Percentiles rank a stretch among this genome's conserved stretches.
Evolutionary conservation across 2,888 invertebrate species (phyloP).

Genomic region (Drosophila nr. perissopoda): DNA sequence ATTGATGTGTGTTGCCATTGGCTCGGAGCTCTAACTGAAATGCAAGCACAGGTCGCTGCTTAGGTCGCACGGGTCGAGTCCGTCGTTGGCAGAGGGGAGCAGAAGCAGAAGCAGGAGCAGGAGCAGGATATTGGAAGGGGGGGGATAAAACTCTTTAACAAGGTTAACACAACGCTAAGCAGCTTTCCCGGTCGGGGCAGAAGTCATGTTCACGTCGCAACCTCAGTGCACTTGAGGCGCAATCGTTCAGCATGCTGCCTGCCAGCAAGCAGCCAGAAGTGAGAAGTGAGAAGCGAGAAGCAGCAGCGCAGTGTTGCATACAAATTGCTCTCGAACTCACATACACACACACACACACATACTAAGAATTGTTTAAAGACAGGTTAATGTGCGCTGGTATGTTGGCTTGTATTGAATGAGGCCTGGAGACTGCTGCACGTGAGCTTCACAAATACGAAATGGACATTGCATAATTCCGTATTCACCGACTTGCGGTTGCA

Average conservation of each 20-base stretch:
- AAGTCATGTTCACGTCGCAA: slow-evolving; percentile 47
- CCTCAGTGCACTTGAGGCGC: slow-evolving; percentile 74
- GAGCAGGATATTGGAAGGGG: no score
- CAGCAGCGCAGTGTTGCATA: slow-evolving; percentile 62
- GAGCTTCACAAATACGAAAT: slow-evolving; percentile 74
- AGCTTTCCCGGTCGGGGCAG: slow-evolving; percentile 43
- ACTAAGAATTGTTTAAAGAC: slow-evolving; percentile 42
- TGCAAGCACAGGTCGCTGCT: slow-evolving; percentile 20
- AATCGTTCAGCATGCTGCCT: slow-evolving; percentile 71
- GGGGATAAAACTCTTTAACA: slow-evolving; percentile 57
- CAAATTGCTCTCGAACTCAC: slow-evolving; percentile 64
- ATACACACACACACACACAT: slow-evolving; percentile 25
- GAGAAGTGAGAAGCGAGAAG: slow-evolving; percentile 7
- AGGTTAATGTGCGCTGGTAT: slow-evolving; percentile 52
- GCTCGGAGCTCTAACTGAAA: slow-evolving; percentile 25
- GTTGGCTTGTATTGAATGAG: slow-evolving; percentile 34
- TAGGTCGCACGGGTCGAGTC: slow-evolving; percentile 24
- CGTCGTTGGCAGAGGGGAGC: slow-evolving; percentile 31
- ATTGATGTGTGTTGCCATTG: slow-evolving; percentile 36
- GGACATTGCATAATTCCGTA: slow-evolving; percentile 78
- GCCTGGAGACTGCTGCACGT: slow-evolving; percentile 60
- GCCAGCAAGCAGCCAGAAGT: slow-evolving; percentile 24
- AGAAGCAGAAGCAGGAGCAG: not conserved
- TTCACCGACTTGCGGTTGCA: slow-evolving; percentile 49
- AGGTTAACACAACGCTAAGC: slow-evolving; percentile 72